Evolutionary conservation across 2,113 vertebrate species (phyloP).

Genomic region (Taurulus bubalis): DNA sequence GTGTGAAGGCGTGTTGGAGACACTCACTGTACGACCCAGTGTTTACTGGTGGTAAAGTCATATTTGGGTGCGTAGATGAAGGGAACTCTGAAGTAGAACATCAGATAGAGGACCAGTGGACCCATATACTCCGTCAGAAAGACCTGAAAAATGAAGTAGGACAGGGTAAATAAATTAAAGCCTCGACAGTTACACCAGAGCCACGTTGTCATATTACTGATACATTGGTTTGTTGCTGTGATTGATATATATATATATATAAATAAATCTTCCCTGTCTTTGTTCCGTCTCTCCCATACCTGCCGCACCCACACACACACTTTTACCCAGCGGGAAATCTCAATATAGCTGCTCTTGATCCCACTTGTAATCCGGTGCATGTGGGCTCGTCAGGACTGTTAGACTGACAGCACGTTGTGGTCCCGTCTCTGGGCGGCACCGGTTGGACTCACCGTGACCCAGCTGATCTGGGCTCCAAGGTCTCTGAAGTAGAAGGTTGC

Average conservation of each 20-base stretch:
- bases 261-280: neutral
- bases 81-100: conserved; percentile 94
- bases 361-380: conserved; percentile 14
- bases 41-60: conserved; percentile 92
- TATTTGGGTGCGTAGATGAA: conserved; percentile 92
- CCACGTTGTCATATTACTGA: neutral
- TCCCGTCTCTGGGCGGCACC: neutral
- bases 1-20: conserved; percentile 1
- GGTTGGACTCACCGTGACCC: conserved; percentile 90
- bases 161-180: neutral
- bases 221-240: neutral
- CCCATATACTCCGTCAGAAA: conserved; percentile 93
- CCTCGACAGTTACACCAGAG: neutral
- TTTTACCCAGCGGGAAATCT: conserved; percentile 33
- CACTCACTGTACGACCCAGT: conserved; percentile 93
- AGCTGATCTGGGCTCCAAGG: conserved; percentile 96
- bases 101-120: conserved; percentile 91
- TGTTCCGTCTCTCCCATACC: neutral
- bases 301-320: neutral
- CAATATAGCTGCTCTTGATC: conserved; percentile 36
- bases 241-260: neutral
- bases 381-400: conserved; percentile 18
- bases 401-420: neutral
- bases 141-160: conserved; percentile 79
- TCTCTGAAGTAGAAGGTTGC: conserved; percentile 96